Evolutionary conservation across 1,140 invertebrate species (phyloP).

Genomic region (Drosophila ohnishii): DNA sequence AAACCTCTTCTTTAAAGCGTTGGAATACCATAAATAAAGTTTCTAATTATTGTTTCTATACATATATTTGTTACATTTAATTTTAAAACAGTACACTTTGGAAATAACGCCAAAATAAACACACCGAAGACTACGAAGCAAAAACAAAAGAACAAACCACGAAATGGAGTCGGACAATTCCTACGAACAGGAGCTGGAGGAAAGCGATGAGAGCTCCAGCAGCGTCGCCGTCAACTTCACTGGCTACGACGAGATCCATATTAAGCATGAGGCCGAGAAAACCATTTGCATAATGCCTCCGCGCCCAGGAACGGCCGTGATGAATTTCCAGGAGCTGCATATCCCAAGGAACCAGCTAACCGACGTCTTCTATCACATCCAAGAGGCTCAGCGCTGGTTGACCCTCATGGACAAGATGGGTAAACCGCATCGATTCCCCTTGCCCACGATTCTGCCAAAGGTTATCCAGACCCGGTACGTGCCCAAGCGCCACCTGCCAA

Average conservation of each 20-base stretch:
- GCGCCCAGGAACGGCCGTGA: constrained; percentile 60
- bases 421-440: constrained; percentile 65
- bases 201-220: neutral
- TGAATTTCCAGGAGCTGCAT: constrained; percentile 59
- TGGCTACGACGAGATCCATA: neutral
- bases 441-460: constrained; percentile 76
- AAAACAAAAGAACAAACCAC: neutral
- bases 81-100: neutral
- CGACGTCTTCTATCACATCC: constrained; percentile 56
- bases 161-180: neutral
- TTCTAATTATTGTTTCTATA: neutral
- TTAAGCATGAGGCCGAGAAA: constrained; percentile 20
- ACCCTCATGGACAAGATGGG: constrained; percentile 59
- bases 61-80: neutral
- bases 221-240: neutral
- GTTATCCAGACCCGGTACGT: constrained; percentile 71
- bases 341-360: constrained; percentile 63
- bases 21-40: neutral
- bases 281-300: constrained; percentile 65
- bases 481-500: constrained; percentile 66
- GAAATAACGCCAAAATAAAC: neutral
- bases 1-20: neutral
- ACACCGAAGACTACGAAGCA: neutral
- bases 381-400: constrained; percentile 77
- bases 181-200: too few species aligned